Base-by-base conservation (phyloP, 2,797 vertebrate species). In the Adrianichthys oophorus region DNA sequence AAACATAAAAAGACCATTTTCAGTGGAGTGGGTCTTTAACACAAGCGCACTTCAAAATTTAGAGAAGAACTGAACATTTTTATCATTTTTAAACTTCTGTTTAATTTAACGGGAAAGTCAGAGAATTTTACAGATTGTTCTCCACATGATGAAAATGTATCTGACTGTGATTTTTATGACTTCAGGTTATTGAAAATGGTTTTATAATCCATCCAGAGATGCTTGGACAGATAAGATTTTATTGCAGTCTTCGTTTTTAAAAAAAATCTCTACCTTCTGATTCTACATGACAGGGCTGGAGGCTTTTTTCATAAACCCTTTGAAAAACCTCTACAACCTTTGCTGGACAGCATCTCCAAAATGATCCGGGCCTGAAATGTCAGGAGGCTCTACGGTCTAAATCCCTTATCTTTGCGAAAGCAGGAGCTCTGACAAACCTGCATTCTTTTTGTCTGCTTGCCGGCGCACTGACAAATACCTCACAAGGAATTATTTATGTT, bases 331-430 rank as follows among this genome's bases (percentile, higher is more conserved):
- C 46, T 1, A 10, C 42, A 45, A 58, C 62, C 60, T 76, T 43
- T 32, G 50, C 32, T 6, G 7, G 53, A 17, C 21, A 47, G 2
- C 53, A 59, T 59, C 57, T 65, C 48, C 18, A 18, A 51, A 54
- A 56, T 21, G 56, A 76, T 56, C 49, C 14, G 15, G 43, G 66
- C 54, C 62, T 73, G 17, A 89, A 87, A 87, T 85, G 86, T 78
- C 83, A 79, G 15, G 55, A 32, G 37, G 51, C 55, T 13, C 63
- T 44, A 56, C 63, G 48, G 67, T 74, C 72, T 53, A 24, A 57
- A 71, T 67, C 41, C 59, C 73, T 74, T 86, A 84, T 87, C 79
- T 46, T 51, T 32, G 53, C 55, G 56, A 62, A 41, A 65, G 65
- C 63, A 53, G 42, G 51, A 81, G 54, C 68, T 55, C 63, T 70